phyloP scores from a whole-genome alignment of 2,113 vertebrate species.

The Scopus umbretta region DNA sequence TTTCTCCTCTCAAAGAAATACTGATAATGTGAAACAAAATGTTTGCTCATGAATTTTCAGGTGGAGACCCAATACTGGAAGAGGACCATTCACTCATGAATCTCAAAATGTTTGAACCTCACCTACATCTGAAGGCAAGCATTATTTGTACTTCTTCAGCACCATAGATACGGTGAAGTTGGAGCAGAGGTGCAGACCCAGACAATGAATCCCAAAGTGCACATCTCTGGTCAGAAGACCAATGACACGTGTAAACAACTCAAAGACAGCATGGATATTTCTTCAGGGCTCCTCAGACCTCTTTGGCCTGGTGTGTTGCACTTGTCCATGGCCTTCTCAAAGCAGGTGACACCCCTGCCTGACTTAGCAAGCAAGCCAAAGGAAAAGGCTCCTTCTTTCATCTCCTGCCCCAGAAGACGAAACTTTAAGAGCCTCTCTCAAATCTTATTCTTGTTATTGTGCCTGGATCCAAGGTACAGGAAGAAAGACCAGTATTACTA shows the following conservation, averaged over 20 bases:
- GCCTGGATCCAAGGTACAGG: not conserved
- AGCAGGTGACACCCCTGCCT: not conserved
- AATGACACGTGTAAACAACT: rapidly evolving
- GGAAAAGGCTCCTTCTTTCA: not conserved
- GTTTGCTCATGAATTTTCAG: not conserved
- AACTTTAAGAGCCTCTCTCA: not conserved
- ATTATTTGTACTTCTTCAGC: not conserved
- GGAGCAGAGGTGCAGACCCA: not conserved
- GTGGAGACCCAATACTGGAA: not conserved
- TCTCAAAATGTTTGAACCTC: not conserved
- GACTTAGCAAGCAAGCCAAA: not conserved
- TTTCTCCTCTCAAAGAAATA: not conserved
- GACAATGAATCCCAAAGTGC: not conserved
- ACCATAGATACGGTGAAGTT: rapidly evolving
- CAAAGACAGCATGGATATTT: not conserved
- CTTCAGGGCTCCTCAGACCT: not conserved
- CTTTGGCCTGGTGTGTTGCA: not conserved
- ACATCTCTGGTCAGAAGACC: not conserved
- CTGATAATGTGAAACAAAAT: not conserved
- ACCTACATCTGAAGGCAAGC: not conserved
- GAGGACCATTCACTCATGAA: not conserved
- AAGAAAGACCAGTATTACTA: not conserved
- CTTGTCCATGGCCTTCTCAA: not conserved
- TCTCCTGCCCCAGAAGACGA: not conserved
- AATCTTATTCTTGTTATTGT: not conserved